Base-by-base conservation (phyloP, 2,888 invertebrate species). In the Acrocera orbiculus region DNA sequence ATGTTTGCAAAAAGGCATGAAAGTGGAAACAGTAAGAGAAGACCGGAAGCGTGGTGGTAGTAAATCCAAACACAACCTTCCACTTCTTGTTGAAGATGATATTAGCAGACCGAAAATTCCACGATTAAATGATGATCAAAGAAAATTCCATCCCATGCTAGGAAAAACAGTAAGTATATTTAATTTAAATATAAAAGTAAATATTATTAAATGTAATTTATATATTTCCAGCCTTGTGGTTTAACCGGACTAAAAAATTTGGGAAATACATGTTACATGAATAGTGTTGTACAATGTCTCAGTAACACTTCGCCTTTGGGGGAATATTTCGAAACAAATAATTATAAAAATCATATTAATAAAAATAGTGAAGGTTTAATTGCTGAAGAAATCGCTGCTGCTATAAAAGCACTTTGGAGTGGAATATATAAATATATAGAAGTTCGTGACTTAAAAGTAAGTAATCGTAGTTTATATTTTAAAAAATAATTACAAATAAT, bases 191-290 rank as follows among this genome's bases (percentile, higher is more conserved):
- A n/a, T n/a, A n/a, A n/a, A n/a, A n/a, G n/a, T n/a, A n/a, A n/a
- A n/a, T n/a, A n/a, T n/a, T n/a, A n/a, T n/a, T n/a, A n/a, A n/a
- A n/a, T n/a, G n/a, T n/a, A n/a, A n/a, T n/a, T n/a, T n/a, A n/a
- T n/a, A n/a, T n/a, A n/a, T n/a, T n/a, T n/a, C n/a, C n/a, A n/a
- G n/a, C n/a, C n/a, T n/a, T n/a, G n/a, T n/a, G 86, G 86, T 1
- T 66, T 82, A 42, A 86, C 86, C 3, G 93, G 93, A 3, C 63
- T 95, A 31, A 77, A 79, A 53, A 95, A 95, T 62, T 67, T 93
- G 15, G 87, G 87, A 32, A 95, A 95, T 63, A 90, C 92, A 1
- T 95, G 95, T 61, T 95, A 92, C 56, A 89, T 93, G 90, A 95
- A 92, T 63, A 82, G 87, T 29, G 80, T 89, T 41, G 69, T 95